phyloP scores from a whole-genome alignment of 2,797 vertebrate species.

The Naso thynnoides region DNA sequence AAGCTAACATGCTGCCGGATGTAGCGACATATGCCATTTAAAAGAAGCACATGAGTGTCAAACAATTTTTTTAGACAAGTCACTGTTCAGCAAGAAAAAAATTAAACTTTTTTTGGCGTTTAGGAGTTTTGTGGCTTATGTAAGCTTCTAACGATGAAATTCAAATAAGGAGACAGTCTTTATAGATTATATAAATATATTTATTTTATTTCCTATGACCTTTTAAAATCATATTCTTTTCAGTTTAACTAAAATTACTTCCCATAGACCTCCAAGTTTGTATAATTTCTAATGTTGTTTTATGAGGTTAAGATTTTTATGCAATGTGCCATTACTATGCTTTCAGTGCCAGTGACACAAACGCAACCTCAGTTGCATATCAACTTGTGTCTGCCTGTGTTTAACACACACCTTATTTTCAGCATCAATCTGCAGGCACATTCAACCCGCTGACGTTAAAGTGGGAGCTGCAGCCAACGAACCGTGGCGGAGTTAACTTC shows the following conservation, averaged over 20 bases:
- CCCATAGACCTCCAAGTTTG: background rate
- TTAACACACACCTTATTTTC: conserved; percentile 55
- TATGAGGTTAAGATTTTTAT: background rate
- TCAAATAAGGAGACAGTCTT: background rate
- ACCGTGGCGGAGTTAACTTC: conserved; percentile 66
- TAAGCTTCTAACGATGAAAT: background rate
- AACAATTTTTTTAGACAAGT: background rate
- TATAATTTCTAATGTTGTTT: background rate
- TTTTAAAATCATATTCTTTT: background rate
- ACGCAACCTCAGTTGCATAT: conserved; percentile 18
- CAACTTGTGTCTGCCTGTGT: conserved; percentile 20
- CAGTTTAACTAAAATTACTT: background rate
- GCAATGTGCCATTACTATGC: background rate
- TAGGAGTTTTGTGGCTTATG: conserved; percentile 2
- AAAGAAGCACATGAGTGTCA: background rate
- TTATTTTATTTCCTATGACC: background rate
- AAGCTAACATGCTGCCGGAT: background rate
- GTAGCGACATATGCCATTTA: background rate
- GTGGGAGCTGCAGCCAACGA: conserved; percentile 44
- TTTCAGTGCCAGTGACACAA: background rate
- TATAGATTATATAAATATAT: background rate
- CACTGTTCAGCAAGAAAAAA: background rate
- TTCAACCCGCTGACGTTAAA: conserved; percentile 43
- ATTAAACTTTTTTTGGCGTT: too few relatives aligned
- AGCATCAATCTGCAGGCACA: conserved; percentile 45